Evolutionary conservation across 2,797 vertebrate genomes (phyloP).

Genomic region (Bradypodion ventrale): DNA sequence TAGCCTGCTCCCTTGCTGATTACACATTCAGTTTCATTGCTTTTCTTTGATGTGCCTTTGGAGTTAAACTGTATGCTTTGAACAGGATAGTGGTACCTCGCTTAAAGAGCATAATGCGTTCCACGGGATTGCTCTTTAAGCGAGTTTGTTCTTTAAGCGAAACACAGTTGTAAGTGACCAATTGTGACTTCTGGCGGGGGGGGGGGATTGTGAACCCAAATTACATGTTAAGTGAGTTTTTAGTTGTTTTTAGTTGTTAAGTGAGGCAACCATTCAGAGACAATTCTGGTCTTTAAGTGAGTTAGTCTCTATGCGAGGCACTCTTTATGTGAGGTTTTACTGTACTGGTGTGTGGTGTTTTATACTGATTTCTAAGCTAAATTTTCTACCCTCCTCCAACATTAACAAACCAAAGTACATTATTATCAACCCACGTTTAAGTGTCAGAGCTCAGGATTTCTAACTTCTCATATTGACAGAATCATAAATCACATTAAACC

Average conservation of each 20-base stretch:
- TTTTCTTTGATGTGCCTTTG: constrained; percentile 50
- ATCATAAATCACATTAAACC: constrained; percentile 91
- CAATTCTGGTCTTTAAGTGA: too few relatives aligned
- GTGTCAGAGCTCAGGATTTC: constrained; percentile 75
- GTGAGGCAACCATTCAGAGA: too few relatives aligned
- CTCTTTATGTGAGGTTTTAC: too few relatives aligned
- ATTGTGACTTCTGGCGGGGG: too few relatives aligned
- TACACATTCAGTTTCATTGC: constrained; percentile 38
- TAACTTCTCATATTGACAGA: constrained; percentile 87
- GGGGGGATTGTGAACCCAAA: too few relatives aligned
- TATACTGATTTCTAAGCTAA: constrained; percentile 67
- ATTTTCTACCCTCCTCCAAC: constrained; percentile 59
- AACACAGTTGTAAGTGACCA: too few relatives aligned
- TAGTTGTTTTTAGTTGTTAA: too few relatives aligned
- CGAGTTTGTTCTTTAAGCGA: too few relatives aligned
- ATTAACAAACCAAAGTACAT: constrained; percentile 62
- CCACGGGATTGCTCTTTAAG: too few relatives aligned
- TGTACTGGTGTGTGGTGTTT: constrained; percentile 66
- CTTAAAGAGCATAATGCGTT: too few relatives aligned
- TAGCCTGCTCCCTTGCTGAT: constrained; percentile 41
- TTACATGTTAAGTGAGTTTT: too few relatives aligned
- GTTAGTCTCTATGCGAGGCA: too few relatives aligned
- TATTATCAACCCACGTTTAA: constrained; percentile 80
- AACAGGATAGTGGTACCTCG: constrained; percentile 59
- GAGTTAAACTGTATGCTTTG: constrained; percentile 63